A percentile compares a stretch with the other conserved stretches of the same genome.
These are phyloP conservation scores for Anguilla rostrata DNA, from an alignment of 2,113 vertebrate species.

Conservation along the genomic window DNA sequence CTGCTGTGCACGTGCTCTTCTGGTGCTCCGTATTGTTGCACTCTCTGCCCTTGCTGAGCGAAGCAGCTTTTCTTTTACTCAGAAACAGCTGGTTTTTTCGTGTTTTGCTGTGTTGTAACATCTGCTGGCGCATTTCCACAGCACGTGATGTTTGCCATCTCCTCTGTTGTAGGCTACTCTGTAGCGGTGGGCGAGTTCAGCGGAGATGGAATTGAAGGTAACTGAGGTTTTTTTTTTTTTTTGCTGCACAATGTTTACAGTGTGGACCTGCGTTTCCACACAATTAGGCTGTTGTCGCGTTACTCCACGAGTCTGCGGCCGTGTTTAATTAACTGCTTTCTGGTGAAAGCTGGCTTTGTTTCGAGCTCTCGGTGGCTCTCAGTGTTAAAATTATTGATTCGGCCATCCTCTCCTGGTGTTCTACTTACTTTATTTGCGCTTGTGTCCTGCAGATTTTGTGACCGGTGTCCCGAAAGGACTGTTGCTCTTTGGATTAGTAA, in stretches of 20 bases:
- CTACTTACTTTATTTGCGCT: constrained; percentile 13
- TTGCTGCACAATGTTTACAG: background rate
- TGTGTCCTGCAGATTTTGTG: constrained; percentile 77
- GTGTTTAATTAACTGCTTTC: constrained; percentile 16
- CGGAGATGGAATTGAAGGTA: constrained; percentile 81
- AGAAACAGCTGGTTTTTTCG: background rate
- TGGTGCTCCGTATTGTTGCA: background rate
- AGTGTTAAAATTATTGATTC: constrained; percentile 20
- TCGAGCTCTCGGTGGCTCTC: constrained; percentile 29
- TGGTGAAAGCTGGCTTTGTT: constrained; percentile 1
- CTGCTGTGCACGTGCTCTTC: background rate
- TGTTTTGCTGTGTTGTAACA: background rate
- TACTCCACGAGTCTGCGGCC: background rate
- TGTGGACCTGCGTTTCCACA: background rate
- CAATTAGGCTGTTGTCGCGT: background rate
- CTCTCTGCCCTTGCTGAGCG: background rate
- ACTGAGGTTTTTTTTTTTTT: constrained; percentile 25
- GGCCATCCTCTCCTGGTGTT: constrained; percentile 26
- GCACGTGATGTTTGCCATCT: background rate
- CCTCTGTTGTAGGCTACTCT: constrained; percentile 76
- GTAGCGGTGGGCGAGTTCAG: constrained; percentile 86
- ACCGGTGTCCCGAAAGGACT: constrained; percentile 83
- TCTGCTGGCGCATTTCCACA: background rate
- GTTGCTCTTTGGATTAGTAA: constrained; percentile 85
- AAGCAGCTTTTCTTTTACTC: background rate